These are phyloP conservation scores for Limnothrissa miodon DNA, from an alignment of 2,113 vertebrate species.

Conservation along the genomic window DNA sequence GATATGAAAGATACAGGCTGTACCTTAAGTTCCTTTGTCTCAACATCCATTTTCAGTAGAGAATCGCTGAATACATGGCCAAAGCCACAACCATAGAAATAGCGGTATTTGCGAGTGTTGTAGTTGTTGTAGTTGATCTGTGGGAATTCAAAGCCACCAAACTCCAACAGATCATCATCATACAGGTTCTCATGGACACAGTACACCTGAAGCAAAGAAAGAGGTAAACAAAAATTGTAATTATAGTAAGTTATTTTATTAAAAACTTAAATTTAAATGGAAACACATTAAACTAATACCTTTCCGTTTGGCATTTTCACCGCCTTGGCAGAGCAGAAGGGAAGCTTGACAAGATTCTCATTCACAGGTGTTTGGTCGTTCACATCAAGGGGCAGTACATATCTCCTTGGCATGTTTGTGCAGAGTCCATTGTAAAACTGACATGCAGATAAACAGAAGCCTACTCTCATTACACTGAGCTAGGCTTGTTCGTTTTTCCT, in stretches of 20 bases:
- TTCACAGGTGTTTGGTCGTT: constrained; percentile 64
- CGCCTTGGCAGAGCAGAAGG: constrained; percentile 74
- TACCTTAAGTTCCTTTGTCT: constrained; percentile 86
- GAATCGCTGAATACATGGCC: constrained; percentile 82
- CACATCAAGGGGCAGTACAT: constrained; percentile 81
- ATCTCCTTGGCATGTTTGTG: constrained; percentile 81
- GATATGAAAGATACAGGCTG: background rate
- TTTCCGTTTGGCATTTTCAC: constrained; percentile 75
- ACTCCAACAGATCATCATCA: constrained; percentile 71
- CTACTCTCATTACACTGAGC: constrained; percentile 21
- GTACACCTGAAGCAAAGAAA: constrained; percentile 72
- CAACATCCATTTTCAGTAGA: constrained; percentile 84
- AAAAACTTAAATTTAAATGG: too few species aligned
- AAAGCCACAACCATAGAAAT: constrained; percentile 88
- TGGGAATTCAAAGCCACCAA: constrained; percentile 87
- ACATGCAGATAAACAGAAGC: constrained; percentile 15
- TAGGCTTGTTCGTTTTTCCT: background rate
- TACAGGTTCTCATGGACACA: constrained; percentile 83
- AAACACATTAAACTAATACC: constrained; percentile 60
- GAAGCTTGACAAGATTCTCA: constrained; percentile 75
- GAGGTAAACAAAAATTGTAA: background rate
- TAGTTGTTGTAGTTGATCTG: constrained; percentile 82
- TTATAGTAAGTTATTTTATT: too few species aligned
- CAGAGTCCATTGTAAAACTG: constrained; percentile 76
- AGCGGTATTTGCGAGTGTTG: constrained; percentile 80